Conservation (phyloP, 2,113 vertebrate species). For the Oostethus manadensis region DNA sequence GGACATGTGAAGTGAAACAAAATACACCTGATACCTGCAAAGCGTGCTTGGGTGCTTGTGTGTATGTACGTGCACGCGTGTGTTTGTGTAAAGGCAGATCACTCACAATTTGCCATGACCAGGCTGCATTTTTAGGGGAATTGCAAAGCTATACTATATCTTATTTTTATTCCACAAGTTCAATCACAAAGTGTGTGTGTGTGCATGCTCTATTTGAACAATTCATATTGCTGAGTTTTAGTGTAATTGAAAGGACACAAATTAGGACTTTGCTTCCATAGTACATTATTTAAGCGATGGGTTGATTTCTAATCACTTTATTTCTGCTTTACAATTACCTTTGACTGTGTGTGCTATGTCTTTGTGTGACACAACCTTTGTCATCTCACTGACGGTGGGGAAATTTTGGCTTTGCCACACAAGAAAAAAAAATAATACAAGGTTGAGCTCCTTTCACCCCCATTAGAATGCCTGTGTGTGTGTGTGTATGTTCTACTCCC, state of each 20-base stretch:
- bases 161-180: slow-evolving; percentile 28
- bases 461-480: neutral
- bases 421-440: neutral
- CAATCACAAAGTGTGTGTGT: no score
- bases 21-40: slow-evolving; percentile 26
- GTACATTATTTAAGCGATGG: slow-evolving; percentile 4
- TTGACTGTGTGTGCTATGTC: slow-evolving; percentile 35
- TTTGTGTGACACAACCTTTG: slow-evolving; percentile 39
- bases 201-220: slow-evolving; percentile 42
- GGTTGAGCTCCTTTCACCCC: neutral
- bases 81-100: slow-evolving; percentile 37
- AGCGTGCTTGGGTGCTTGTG: slow-evolving; percentile 37
- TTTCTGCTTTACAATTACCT: slow-evolving; percentile 50
- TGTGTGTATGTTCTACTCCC: neutral
- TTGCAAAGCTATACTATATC: slow-evolving; percentile 12
- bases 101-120: slow-evolving; percentile 35
- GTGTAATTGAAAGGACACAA: slow-evolving; percentile 1
- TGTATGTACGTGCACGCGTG: slow-evolving; percentile 23
- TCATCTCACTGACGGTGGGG: neutral
- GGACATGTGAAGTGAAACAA: slow-evolving; percentile 33
- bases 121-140: slow-evolving; percentile 34
- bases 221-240: slow-evolving; percentile 4
- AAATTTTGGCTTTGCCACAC: neutral
- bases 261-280: neutral
- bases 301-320: slow-evolving; percentile 33